Conservation (phyloP, 2,113 vertebrate genomes). For the Uropsilus gracilis region DNA sequence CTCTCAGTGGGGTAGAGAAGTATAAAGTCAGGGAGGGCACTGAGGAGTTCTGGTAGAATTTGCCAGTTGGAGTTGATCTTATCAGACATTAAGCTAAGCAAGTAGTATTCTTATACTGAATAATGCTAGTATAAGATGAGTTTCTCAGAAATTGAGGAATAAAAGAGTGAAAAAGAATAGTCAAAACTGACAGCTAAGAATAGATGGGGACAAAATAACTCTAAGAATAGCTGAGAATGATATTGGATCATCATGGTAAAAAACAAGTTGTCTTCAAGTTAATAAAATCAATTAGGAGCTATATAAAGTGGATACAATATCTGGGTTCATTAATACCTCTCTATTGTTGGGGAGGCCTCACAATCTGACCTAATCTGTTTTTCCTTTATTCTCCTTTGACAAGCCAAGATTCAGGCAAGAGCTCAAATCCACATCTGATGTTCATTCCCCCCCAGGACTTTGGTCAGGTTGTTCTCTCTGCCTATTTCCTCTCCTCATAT, state of each 20-base stretch:
- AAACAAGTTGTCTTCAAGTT: constrained; percentile 48
- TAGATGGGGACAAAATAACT: background rate
- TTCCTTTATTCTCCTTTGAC: background rate
- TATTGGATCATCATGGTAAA: background rate
- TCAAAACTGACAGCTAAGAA: background rate
- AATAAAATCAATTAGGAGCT: background rate
- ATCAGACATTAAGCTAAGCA: background rate
- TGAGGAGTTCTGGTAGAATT: background rate
- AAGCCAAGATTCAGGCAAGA: background rate
- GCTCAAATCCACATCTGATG: too few species aligned
- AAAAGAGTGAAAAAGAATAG: background rate
- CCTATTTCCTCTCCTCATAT: background rate
- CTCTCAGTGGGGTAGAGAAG: background rate
- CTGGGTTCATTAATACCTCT: background rate
- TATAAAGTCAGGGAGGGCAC: background rate
- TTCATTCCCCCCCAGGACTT: background rate
- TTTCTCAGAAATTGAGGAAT: constrained; percentile 35
- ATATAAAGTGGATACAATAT: background rate
- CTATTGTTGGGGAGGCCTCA: background rate
- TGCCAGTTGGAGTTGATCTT: background rate
- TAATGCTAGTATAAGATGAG: background rate
- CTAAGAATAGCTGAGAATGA: constrained; percentile 35
- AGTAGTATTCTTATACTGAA: background rate
- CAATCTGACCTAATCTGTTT: background rate
- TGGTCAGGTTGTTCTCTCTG: background rate